A percentile compares a stretch with the other conserved stretches of the same genome.
These are phyloP conservation scores for Kryptopterus vitreolus DNA, from an alignment of 2,797 vertebrate genomes.

Conservation along the genomic window DNA sequence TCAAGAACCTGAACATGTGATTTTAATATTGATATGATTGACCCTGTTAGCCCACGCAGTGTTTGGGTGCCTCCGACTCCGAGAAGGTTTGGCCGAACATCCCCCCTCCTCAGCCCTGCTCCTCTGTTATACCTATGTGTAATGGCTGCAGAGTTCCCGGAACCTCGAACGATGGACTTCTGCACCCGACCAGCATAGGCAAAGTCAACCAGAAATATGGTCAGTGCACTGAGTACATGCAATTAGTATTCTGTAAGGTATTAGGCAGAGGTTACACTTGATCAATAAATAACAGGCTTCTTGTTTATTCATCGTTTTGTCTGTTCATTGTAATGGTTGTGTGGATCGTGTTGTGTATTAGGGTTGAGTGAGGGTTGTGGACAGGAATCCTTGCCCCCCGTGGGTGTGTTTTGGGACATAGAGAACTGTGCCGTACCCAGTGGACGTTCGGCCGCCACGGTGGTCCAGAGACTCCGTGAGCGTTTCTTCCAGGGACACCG, in stretches of 20 bases:
- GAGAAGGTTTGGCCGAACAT: conserved; percentile 89
- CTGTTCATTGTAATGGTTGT: not conserved
- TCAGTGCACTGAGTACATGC: conserved; percentile 50
- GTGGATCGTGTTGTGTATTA: conserved; percentile 55
- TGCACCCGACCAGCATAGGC: conserved; percentile 77
- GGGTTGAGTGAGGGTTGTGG: conserved; percentile 81
- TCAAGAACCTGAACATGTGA: not conserved
- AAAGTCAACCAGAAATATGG: conserved; percentile 85
- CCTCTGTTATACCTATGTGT: conserved; percentile 82
- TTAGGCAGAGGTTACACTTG: not conserved
- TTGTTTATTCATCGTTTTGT: no score
- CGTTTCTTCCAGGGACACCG: conserved; percentile 95
- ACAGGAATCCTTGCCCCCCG: conserved; percentile 90
- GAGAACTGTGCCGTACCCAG: conserved; percentile 96
- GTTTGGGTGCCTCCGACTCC: conserved; percentile 73
- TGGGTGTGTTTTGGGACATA: conserved; percentile 99
- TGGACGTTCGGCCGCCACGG: conserved; percentile 88
- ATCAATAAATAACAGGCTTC: not conserved
- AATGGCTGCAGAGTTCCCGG: conserved; percentile 89
- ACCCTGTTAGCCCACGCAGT: conserved; percentile 75
- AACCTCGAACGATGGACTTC: conserved; percentile 77
- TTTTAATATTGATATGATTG: conserved; percentile 12
- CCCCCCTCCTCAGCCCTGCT: conserved; percentile 77
- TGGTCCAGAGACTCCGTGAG: conserved; percentile 91
- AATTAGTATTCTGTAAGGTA: not conserved